These are phyloP conservation scores for Halcyon malimbica DNA, from an alignment of 2,113 vertebrate genomes.

Conservation along the genomic window DNA sequence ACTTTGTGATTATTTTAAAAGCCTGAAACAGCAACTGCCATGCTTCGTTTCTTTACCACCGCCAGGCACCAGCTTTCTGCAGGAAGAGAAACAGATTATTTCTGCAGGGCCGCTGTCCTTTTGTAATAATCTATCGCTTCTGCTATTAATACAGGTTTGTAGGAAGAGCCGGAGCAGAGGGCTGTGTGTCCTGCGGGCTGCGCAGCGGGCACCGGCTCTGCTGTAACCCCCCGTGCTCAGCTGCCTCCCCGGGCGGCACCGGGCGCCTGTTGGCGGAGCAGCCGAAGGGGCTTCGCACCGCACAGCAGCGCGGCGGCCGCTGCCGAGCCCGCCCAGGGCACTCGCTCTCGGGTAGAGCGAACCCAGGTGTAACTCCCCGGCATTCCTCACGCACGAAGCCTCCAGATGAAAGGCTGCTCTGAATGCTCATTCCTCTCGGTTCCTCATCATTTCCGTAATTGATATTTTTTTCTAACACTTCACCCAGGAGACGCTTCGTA, in stretches of 20 bases:
- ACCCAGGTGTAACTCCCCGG: rapidly evolving
- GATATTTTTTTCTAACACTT: not conserved
- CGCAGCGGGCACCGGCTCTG: rapidly evolving
- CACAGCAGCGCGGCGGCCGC: not conserved
- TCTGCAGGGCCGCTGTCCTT: not conserved
- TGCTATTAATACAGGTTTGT: not conserved
- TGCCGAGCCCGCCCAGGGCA: too few relatives aligned
- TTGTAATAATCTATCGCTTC: rapidly evolving
- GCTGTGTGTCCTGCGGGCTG: not conserved
- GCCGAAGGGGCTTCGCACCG: not conserved
- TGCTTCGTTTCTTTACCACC: not conserved
- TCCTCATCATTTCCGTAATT: rapidly evolving
- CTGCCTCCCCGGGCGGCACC: not conserved
- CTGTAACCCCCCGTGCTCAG: rapidly evolving
- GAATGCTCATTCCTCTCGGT: not conserved
- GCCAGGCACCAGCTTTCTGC: not conserved
- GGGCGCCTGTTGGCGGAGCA: not conserved
- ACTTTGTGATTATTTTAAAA: not conserved
- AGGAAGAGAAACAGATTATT: not conserved
- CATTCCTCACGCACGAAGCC: rapidly evolving
- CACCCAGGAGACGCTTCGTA: not conserved
- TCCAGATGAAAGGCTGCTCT: not conserved
- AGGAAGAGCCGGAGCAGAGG: not conserved
- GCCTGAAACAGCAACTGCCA: not conserved
- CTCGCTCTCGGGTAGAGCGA: not conserved